Conservation (phyloP, 2,113 vertebrate genomes). For the Oceanites oceanicus region DNA sequence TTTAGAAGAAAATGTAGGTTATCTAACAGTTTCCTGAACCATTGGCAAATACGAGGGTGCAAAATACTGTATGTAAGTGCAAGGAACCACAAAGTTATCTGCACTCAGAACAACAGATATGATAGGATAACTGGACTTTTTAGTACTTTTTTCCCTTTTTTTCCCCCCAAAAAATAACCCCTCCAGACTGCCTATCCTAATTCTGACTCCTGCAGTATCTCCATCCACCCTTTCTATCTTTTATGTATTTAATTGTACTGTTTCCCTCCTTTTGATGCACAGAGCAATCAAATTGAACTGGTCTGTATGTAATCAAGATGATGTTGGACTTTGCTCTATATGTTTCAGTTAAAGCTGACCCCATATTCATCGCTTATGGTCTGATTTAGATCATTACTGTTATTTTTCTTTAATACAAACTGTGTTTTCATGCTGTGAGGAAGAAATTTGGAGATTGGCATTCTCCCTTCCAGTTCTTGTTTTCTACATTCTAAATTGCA, state of each 20-base stretch:
- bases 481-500: neutral
- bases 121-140: neutral
- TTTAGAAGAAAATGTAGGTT: neutral
- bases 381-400: neutral
- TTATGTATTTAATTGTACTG: neutral
- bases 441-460: neutral
- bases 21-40: neutral
- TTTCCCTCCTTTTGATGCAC: neutral
- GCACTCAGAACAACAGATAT: neutral
- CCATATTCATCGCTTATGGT: neutral
- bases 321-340: neutral
- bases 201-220: neutral
- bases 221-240: neutral
- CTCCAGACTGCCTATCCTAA: neutral
- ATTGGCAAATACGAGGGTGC: neutral
- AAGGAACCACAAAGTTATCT: neutral
- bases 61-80: neutral
- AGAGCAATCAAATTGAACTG: neutral
- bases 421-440: neutral
- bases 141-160: neutral
- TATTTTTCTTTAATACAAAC: neutral
- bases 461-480: neutral
- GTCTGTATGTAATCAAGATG: neutral
- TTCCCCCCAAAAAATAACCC: neutral
- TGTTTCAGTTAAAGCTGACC: neutral